These are phyloP conservation scores for Cygnus olor DNA, from an alignment of 2,797 vertebrate species.

Conservation along the genomic window DNA sequence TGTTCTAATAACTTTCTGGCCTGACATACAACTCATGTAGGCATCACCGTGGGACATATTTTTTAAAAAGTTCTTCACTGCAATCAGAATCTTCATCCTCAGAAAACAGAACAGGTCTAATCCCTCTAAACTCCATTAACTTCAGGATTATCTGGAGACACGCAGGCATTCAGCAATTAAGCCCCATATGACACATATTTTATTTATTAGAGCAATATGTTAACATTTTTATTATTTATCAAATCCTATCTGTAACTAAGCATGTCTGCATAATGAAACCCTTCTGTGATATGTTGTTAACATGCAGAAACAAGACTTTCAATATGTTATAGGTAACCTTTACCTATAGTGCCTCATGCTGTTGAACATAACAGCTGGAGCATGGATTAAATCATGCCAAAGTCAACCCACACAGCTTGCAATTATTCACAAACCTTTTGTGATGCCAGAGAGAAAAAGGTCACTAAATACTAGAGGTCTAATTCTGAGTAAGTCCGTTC, in stretches of 20 bases:
- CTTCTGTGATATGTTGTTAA: neutral
- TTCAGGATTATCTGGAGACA: neutral
- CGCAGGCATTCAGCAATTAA: neutral
- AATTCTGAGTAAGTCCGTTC: neutral
- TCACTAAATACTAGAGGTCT: neutral
- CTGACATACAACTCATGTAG: neutral
- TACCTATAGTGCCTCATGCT: neutral
- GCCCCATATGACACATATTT: neutral
- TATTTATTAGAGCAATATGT: neutral
- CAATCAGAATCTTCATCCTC: neutral
- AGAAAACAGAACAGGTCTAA: neutral
- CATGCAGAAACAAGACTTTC: neutral
- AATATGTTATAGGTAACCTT: neutral
- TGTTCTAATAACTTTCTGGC: neutral
- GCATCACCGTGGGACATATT: neutral
- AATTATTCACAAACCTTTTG: constrained; percentile 32
- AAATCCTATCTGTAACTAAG: neutral
- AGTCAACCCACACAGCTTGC: neutral
- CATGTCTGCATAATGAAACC: neutral
- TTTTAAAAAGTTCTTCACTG: neutral
- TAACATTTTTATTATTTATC: constrained; percentile 13
- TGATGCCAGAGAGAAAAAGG: neutral
- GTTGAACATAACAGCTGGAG: constrained; percentile 22
- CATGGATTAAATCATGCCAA: neutral
- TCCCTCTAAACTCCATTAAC: neutral